These are phyloP conservation scores for Bettongia penicillata DNA, from an alignment of 2,113 vertebrate genomes.

Conservation along the genomic window DNA sequence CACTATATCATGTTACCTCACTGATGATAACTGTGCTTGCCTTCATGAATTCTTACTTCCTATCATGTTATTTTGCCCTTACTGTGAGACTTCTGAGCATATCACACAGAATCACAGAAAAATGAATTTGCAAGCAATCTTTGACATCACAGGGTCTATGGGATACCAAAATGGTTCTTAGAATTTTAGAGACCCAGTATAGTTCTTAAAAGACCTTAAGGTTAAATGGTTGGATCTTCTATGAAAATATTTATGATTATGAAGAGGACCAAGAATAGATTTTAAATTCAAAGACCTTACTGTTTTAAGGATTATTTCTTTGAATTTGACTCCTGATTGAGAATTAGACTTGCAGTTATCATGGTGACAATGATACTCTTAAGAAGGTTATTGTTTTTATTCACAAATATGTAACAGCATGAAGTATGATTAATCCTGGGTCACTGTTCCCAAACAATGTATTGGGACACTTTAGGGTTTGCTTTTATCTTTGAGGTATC, in stretches of 20 bases:
- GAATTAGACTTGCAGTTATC: neutral
- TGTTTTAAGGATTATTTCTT: neutral
- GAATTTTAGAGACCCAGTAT: neutral
- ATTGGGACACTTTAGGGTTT: no score
- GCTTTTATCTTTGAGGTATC: no score
- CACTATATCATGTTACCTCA: neutral
- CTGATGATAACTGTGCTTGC: neutral
- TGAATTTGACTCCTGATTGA: neutral
- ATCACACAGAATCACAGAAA: no score
- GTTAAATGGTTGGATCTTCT: neutral
- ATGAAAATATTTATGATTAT: neutral
- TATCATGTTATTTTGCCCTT: no score
- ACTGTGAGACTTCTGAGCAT: no score
- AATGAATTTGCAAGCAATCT: no score
- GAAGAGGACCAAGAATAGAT: no score
- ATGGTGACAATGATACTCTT: neutral
- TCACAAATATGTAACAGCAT: no score
- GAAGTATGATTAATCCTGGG: no score
- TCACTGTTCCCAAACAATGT: no score
- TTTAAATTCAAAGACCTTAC: neutral
- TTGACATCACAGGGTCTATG: neutral
- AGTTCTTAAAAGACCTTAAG: neutral
- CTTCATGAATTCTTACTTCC: no score
- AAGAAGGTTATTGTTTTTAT: no score
- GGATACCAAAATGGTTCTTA: neutral